Conservation (phyloP, 2,888 invertebrate genomes). For the Drosophila greeni region DNA sequence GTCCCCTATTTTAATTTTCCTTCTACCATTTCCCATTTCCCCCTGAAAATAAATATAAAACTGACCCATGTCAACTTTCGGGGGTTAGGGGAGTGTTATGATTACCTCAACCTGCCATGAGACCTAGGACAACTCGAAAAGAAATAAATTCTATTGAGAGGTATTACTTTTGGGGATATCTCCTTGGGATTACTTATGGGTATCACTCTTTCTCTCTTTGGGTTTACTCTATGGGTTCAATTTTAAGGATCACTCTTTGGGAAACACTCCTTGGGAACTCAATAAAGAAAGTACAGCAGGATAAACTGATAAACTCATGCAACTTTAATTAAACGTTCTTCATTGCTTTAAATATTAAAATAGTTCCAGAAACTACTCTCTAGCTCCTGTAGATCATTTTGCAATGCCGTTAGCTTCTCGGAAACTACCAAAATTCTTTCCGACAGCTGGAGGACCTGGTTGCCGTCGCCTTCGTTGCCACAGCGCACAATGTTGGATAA, state of each 20-base stretch:
- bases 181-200: neutral
- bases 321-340: too few species aligned
- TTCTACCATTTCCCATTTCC: neutral
- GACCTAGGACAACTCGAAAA: slow-evolving; percentile 11
- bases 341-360: too few species aligned
- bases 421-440: too few species aligned
- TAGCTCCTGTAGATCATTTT: too few species aligned
- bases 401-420: too few species aligned
- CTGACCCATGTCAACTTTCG: slow-evolving; percentile 48
- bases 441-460: too few species aligned
- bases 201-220: neutral
- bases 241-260: neutral
- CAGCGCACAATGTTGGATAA: too few species aligned
- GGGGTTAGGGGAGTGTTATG: slow-evolving; percentile 6
- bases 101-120: slow-evolving; percentile 8
- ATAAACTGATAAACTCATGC: too few species aligned
- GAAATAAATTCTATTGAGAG: neutral
- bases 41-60: slow-evolving; percentile 12
- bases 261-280: neutral
- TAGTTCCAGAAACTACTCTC: too few species aligned
- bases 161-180: neutral
- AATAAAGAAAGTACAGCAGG: too few species aligned
- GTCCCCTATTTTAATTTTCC: neutral
- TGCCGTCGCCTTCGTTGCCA: too few species aligned
- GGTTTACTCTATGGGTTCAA: neutral